Conservation (phyloP, 2,797 vertebrate genomes). For the Enteromius treurensis region DNA sequence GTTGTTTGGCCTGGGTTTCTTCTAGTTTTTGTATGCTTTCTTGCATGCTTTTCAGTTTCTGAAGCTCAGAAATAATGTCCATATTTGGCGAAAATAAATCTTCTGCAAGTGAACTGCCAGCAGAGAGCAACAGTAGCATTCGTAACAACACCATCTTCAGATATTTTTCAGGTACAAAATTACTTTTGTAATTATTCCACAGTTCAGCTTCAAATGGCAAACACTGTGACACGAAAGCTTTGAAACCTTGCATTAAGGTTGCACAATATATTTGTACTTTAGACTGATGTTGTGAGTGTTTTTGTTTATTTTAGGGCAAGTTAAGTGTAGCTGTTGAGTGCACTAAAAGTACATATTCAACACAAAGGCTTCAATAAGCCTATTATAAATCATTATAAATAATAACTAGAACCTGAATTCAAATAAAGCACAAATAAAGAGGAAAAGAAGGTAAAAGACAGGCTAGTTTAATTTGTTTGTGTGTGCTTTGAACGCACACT, state of each 20-base stretch:
- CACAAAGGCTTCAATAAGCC: neutral
- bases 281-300: neutral
- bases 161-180: neutral
- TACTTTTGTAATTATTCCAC: neutral
- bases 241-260: neutral
- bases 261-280: neutral
- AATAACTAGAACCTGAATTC: neutral
- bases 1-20: neutral
- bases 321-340: neutral
- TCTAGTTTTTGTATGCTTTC: neutral
- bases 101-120: neutral
- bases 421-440: no score
- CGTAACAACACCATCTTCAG: neutral
- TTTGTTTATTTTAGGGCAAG: conserved; percentile 1
- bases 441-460: no score
- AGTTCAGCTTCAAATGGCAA: neutral
- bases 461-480: no score
- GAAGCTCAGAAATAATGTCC: conserved; percentile 22
- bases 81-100: neutral
- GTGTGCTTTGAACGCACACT: no score
- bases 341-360: neutral
- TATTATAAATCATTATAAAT: neutral
- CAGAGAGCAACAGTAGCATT: conserved; percentile 20
- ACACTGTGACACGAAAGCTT: neutral
- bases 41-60: conserved; percentile 31